Percentiles rank a stretch among this genome's conserved stretches.
Evolutionary conservation across 1,140 invertebrate species (phyloP).

Genomic region (Arion vulgaris): DNA sequence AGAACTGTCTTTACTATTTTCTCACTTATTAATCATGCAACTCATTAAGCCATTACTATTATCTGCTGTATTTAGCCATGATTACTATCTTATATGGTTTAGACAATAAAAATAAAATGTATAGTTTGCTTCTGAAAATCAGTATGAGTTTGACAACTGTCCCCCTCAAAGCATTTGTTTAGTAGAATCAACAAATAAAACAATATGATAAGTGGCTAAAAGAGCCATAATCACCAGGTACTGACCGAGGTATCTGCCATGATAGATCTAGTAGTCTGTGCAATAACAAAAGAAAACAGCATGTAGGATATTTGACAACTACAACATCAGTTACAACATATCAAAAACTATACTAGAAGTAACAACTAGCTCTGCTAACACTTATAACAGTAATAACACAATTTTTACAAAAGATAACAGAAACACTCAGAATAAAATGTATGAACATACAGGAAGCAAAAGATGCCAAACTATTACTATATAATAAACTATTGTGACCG

Average conservation of each 20-base stretch:
- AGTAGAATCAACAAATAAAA: not conserved
- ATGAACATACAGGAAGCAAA: no score
- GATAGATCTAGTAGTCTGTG: slow-evolving; percentile 30
- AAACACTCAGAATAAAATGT: no score
- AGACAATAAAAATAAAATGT: no score
- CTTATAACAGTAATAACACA: not conserved
- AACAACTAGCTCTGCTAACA: not conserved
- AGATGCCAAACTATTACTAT: no score
- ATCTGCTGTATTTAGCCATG: no score
- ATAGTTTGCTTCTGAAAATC: no score
- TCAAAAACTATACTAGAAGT: not conserved
- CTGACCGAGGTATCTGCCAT: slow-evolving; percentile 40
- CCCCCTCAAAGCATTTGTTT: not conserved
- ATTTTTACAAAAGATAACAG: not conserved
- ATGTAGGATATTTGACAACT: not conserved
- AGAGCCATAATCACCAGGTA: slow-evolving; percentile 39
- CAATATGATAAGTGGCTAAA: slow-evolving; percentile 37
- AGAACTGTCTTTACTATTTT: no score
- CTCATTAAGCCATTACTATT: no score
- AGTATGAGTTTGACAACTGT: no score
- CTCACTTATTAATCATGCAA: no score
- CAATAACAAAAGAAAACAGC: not conserved
- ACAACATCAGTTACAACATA: not conserved
- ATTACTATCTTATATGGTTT: no score
- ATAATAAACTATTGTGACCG: no score